Conservation (phyloP, 2,888 invertebrate species). For the Rhodophaea formosa region DNA sequence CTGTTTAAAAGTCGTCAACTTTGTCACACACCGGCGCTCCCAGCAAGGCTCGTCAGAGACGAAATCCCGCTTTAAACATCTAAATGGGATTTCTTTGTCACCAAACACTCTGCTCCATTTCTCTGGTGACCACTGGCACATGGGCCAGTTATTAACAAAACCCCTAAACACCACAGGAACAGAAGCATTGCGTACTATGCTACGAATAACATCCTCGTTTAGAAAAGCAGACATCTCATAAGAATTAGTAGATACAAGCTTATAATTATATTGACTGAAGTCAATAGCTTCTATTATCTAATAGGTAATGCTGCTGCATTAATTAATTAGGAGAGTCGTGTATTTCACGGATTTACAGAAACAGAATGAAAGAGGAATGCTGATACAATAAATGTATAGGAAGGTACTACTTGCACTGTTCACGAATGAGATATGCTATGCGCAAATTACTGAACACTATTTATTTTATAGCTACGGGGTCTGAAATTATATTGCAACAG, state of each 20-base stretch:
- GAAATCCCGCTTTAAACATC: slow-evolving; percentile 64
- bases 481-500: too few species aligned
- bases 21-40: slow-evolving; percentile 86
- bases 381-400: too few species aligned
- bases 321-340: too few species aligned
- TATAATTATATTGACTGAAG: not conserved
- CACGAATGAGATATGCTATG: too few species aligned
- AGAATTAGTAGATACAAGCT: not conserved
- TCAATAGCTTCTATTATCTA: too few species aligned
- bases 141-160: slow-evolving; percentile 78
- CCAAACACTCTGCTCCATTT: slow-evolving; percentile 82
- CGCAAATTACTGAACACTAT: too few species aligned
- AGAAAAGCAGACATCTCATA: slow-evolving; percentile 46
- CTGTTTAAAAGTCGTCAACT: slow-evolving; percentile 82
- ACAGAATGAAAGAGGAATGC: too few species aligned
- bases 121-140: slow-evolving; percentile 81
- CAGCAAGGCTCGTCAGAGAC: slow-evolving; percentile 85
- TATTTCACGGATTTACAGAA: too few species aligned
- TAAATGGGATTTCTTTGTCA: slow-evolving; percentile 79
- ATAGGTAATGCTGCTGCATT: too few species aligned
- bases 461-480: too few species aligned
- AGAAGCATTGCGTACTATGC: slow-evolving; percentile 44
- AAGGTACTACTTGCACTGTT: too few species aligned
- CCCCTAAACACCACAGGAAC: slow-evolving; percentile 79
- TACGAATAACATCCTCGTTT: slow-evolving; percentile 51